Conservation (phyloP, 2,888 invertebrate species). For the Meteorus colon region DNA sequence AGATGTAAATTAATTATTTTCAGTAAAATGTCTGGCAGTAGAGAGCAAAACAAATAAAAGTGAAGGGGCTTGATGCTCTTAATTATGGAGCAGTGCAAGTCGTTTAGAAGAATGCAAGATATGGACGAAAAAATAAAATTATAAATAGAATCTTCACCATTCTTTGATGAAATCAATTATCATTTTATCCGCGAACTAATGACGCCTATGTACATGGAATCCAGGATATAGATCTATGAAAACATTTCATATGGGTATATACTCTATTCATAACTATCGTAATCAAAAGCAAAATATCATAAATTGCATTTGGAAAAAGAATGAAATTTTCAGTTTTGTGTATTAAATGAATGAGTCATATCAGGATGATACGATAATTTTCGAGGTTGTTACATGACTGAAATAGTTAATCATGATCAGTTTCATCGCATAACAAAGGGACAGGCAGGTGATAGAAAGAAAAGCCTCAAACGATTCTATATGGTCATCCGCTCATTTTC, state of each 20-base stretch:
- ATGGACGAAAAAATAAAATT: not conserved
- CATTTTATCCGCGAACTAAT: not conserved
- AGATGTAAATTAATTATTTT: slow-evolving; percentile 43
- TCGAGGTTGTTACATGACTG: no score
- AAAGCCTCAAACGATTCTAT: no score
- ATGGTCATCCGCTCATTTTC: no score
- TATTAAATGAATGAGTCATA: no score
- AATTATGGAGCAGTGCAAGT: slow-evolving; percentile 29
- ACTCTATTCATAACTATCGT: not conserved
- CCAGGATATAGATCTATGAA: not conserved
- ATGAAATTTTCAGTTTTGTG: no score
- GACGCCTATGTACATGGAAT: no score
- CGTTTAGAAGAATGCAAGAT: slow-evolving; percentile 13
- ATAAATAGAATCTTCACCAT: not conserved
- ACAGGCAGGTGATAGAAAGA: no score
- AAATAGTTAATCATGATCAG: no score
- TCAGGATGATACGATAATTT: no score
- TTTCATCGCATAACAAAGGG: no score
- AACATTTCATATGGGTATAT: not conserved
- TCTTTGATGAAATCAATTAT: not conserved
- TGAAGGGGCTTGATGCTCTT: slow-evolving; percentile 35
- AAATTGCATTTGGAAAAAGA: no score
- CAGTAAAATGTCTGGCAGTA: slow-evolving; percentile 23
- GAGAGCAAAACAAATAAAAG: slow-evolving; percentile 34
- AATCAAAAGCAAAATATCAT: not conserved